A percentile compares a stretch with the other conserved stretches of the same genome.
These are phyloP conservation scores for Magallana gigas DNA, from an alignment of 1,140 invertebrate genomes.

Conservation along the genomic window DNA sequence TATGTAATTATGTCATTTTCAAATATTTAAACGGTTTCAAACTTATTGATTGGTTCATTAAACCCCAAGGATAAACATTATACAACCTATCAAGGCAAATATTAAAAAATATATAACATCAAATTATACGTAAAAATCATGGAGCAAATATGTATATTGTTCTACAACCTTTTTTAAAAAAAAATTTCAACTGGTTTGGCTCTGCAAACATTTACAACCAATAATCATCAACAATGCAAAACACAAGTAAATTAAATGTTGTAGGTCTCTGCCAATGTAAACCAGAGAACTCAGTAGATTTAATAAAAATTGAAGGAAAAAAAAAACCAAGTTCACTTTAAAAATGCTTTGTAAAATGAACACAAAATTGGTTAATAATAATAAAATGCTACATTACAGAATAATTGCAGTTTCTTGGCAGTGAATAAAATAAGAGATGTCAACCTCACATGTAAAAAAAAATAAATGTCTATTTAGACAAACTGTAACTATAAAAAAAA, in stretches of 20 bases:
- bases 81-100: background rate
- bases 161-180: constrained; percentile 2
- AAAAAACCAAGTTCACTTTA: constrained; percentile 15
- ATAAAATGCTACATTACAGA: constrained; percentile 9
- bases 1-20: background rate
- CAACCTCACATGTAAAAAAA: constrained; percentile 11
- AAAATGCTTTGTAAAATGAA: constrained; percentile 29
- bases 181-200: background rate
- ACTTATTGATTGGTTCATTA: too few species aligned
- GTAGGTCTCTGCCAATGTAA: background rate
- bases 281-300: background rate
- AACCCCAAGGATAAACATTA: background rate
- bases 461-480: background rate
- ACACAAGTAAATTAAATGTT: background rate
- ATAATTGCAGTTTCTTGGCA: constrained; percentile 12
- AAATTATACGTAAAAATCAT: background rate
- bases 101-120: background rate
- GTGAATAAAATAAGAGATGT: constrained; percentile 34
- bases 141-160: background rate
- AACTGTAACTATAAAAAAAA: too few species aligned
- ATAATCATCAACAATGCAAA: background rate
- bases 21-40: background rate
- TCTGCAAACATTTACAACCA: constrained; percentile 22
- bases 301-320: background rate
- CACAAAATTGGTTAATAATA: constrained; percentile 32